A percentile compares a stretch with the other conserved stretches of the same genome.
Evolutionary conservation across 2,888 invertebrate genomes (phyloP).

Genomic region (Ganaspis brasiliensis): DNA sequence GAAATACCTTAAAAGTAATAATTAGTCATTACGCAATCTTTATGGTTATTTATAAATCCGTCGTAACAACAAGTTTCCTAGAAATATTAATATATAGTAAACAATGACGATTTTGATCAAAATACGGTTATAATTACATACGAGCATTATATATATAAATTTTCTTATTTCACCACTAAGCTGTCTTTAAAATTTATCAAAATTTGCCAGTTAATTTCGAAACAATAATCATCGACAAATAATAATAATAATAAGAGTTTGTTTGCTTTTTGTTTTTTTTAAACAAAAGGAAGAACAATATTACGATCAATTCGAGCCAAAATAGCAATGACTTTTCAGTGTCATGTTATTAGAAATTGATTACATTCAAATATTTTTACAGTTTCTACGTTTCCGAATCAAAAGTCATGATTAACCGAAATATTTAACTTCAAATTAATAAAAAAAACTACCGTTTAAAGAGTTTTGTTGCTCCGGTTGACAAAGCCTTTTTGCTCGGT

Average conservation of each 20-base stretch:
- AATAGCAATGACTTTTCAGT: slow-evolving; percentile 9
- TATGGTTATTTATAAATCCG: slow-evolving; percentile 2
- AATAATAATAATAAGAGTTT: not conserved
- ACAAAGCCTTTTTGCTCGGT: slow-evolving; percentile 62
- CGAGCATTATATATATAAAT: no score
- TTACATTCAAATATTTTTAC: not conserved
- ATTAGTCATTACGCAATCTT: slow-evolving; percentile 3
- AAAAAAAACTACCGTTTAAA: slow-evolving; percentile 67
- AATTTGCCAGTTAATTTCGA: no score
- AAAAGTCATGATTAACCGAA: not conserved
- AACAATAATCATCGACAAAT: not conserved
- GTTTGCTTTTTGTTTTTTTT: no score
- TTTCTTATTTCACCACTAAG: no score
- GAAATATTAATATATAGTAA: slow-evolving; percentile 11
- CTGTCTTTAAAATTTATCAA: no score
- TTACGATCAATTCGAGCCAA: not conserved
- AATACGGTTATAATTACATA: not conserved
- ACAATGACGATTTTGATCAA: not conserved
- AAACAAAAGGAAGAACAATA: slow-evolving; percentile 5
- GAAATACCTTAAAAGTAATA: not conserved
- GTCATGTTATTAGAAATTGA: not conserved
- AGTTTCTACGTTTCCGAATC: not conserved
- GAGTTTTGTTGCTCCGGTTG: slow-evolving; percentile 63
- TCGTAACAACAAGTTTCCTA: not conserved
- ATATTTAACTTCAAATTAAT: not conserved